Evolutionary conservation across 1,140 invertebrate genomes (phyloP).

Genomic region (Hypothenemus hampei): DNA sequence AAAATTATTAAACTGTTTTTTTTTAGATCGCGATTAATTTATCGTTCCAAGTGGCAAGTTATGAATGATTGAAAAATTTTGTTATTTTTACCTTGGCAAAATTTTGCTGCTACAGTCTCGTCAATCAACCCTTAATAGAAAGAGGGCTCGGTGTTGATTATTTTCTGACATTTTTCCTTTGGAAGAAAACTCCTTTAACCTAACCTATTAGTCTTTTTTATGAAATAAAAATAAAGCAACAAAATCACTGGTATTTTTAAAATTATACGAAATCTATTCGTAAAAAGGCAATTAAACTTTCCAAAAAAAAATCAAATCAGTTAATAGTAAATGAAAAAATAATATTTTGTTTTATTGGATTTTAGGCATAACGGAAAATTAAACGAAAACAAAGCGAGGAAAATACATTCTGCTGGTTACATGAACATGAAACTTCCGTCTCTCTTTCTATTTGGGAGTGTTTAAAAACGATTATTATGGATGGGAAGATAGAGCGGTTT

Average conservation of each 20-base stretch:
- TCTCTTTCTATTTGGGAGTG: constrained; percentile 5
- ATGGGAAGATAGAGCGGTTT: constrained; percentile 13
- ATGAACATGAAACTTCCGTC: neutral
- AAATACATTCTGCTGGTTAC: constrained; percentile 17
- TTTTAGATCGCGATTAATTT: too few relatives aligned
- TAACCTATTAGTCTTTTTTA: neutral
- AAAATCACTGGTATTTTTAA: constrained; percentile 2
- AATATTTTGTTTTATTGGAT: constrained; percentile 20
- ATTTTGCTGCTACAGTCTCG: neutral
- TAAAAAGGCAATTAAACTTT: neutral
- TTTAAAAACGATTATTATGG: constrained; percentile 16
- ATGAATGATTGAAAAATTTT: too few relatives aligned
- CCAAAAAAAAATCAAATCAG: constrained; percentile 5
- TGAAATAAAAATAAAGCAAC: constrained; percentile 2
- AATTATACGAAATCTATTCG: neutral
- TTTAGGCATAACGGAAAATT: constrained; percentile 19
- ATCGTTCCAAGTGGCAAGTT: too few relatives aligned
- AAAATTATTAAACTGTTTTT: too few relatives aligned
- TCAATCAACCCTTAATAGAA: neutral
- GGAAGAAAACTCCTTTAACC: neutral
- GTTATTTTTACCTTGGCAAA: neutral
- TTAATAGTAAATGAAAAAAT: constrained; percentile 18
- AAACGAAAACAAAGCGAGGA: constrained; percentile 16
- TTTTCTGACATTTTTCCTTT: neutral
- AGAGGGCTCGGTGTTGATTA: neutral